phyloP scores from a whole-genome alignment of 2,113 vertebrate genomes.

The Triplophysa dalaica region DNA sequence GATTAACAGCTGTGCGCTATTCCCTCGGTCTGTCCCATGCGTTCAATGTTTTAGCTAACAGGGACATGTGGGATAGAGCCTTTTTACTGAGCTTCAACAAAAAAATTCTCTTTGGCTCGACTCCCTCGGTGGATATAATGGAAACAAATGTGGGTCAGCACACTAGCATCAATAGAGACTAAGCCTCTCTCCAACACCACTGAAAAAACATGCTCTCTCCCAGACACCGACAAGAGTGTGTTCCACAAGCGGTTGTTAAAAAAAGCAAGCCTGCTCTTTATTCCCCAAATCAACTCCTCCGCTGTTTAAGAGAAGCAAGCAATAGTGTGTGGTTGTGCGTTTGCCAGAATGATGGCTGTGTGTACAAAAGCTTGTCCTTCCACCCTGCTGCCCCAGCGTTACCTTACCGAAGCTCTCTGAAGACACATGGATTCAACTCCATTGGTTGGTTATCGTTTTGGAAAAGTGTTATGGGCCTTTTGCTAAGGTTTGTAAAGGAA shows the following conservation, averaged over 20 bases:
- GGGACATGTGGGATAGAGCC: constrained; percentile 4
- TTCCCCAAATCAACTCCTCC: constrained; percentile 4
- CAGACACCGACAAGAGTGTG: constrained; percentile 15
- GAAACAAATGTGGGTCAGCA: constrained; percentile 21
- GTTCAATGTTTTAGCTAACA: background rate
- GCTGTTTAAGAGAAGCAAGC: constrained; percentile 30
- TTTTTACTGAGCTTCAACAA: constrained; percentile 2
- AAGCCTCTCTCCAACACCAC: constrained; percentile 11
- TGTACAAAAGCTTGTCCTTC: constrained; percentile 62
- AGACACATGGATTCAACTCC: constrained; percentile 44
- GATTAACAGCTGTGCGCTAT: constrained; percentile 41
- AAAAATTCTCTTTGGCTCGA: constrained; percentile 19
- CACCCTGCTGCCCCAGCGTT: constrained; percentile 54
- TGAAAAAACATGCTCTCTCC: constrained; percentile 7
- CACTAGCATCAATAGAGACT: constrained; percentile 3
- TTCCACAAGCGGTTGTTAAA: constrained; percentile 24
- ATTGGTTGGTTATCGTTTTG: constrained; percentile 1
- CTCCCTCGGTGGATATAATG: constrained; percentile 17
- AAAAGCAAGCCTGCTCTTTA: constrained; percentile 4
- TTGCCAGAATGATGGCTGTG: constrained; percentile 62
- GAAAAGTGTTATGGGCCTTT: background rate
- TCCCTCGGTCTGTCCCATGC: background rate
- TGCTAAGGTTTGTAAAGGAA: no score
- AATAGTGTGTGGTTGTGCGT: constrained; percentile 45
- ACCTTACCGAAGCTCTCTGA: constrained; percentile 36